Evolutionary conservation across 2,113 vertebrate genomes (phyloP).

Genomic region (Dascyllus trimaculatus): DNA sequence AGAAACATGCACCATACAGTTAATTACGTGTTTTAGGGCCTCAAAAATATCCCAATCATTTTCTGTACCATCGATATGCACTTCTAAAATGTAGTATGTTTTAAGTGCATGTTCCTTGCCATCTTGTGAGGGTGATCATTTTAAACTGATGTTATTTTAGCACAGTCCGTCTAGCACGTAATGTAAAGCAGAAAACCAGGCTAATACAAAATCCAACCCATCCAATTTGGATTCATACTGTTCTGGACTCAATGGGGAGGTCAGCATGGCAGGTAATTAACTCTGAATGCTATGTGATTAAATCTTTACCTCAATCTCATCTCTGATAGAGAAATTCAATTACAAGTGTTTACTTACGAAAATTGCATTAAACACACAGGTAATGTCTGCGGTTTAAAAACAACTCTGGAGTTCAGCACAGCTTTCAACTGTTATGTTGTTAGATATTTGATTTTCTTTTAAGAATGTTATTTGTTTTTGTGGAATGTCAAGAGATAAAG

Average conservation of each 20-base stretch:
- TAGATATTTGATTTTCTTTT: background rate
- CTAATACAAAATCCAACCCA: constrained; percentile 66
- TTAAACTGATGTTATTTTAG: constrained; percentile 36
- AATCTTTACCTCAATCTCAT: constrained; percentile 69
- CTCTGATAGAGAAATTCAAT: constrained; percentile 73
- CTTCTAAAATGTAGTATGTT: background rate
- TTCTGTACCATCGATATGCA: background rate
- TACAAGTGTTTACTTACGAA: constrained; percentile 68
- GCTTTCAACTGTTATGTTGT: background rate
- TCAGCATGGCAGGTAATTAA: constrained; percentile 78
- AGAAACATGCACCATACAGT: too few relatives aligned
- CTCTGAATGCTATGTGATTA: constrained; percentile 76
- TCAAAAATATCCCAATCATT: background rate
- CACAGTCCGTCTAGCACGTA: constrained; percentile 53
- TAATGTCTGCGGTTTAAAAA: constrained; percentile 30
- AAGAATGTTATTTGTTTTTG: background rate
- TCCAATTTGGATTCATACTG: constrained; percentile 58
- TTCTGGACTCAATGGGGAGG: constrained; percentile 61
- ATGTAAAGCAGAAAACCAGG: constrained; percentile 36
- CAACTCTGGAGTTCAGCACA: background rate
- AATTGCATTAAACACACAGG: constrained; percentile 55
- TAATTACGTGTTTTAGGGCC: background rate
- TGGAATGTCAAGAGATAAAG: background rate
- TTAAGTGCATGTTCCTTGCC: constrained; percentile 8
- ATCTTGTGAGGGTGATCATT: constrained; percentile 16